Conservation (phyloP, 2,113 vertebrate genomes). For the Ammodytes marinus region DNA sequence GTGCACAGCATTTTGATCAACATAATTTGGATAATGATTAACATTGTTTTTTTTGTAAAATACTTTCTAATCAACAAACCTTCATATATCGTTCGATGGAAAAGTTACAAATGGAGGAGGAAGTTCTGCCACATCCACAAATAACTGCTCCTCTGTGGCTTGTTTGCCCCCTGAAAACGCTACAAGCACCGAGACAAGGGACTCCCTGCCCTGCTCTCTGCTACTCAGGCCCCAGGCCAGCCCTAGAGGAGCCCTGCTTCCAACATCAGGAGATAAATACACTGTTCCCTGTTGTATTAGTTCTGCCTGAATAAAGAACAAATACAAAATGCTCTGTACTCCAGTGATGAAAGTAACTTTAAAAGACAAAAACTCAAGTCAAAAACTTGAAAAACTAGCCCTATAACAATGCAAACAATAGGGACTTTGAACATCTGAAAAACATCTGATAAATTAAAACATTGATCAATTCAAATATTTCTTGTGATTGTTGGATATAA, state of each 20-base stretch:
- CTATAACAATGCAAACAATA: neutral
- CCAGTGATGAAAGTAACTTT: constrained; percentile 51
- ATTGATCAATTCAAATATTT: neutral
- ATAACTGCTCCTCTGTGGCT: constrained; percentile 36
- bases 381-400: constrained; percentile 17
- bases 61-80: neutral
- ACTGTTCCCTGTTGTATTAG: constrained; percentile 65
- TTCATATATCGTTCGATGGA: neutral
- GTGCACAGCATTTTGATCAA: neutral
- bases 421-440: neutral
- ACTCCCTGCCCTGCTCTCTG: constrained; percentile 68
- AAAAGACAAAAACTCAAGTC: constrained; percentile 15
- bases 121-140: constrained; percentile 26
- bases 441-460: neutral
- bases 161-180: constrained; percentile 63
- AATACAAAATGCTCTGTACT: constrained; percentile 46
- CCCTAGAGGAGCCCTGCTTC: constrained; percentile 80
- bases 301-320: constrained; percentile 73
- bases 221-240: constrained; percentile 77
- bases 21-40: neutral
- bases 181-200: constrained; percentile 51
- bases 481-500: neutral
- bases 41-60: neutral
- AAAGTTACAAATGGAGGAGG: neutral
- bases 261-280: constrained; percentile 77